phyloP scores from a whole-genome alignment of 2,888 invertebrate genomes.

The Stenchaetothrips biformis region DNA sequence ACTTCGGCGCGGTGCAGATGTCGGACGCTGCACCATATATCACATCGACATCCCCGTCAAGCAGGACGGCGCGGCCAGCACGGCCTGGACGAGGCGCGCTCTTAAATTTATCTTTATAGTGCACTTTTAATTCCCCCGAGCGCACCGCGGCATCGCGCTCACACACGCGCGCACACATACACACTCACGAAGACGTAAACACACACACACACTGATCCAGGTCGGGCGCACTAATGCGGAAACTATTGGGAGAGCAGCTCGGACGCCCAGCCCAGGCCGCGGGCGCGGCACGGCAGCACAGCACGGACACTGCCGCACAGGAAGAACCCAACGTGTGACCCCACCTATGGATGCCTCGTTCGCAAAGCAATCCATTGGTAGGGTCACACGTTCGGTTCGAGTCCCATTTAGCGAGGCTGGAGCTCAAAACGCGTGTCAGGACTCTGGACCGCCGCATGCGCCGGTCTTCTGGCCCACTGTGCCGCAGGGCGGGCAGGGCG shows the following conservation, averaged over 20 bases:
- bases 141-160: not conserved
- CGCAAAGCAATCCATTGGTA: too few relatives aligned
- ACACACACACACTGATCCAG: not conserved
- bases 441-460: too few relatives aligned
- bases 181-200: too few relatives aligned
- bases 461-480: too few relatives aligned
- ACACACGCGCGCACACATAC: too few relatives aligned
- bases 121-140: not conserved
- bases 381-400: too few relatives aligned
- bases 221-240: not conserved
- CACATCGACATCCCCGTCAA: slow-evolving; percentile 3
- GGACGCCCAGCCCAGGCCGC: not conserved
- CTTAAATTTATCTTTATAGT: slow-evolving; percentile 13
- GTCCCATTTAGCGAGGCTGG: too few relatives aligned
- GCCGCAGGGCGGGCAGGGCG: too few relatives aligned
- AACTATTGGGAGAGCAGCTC: slow-evolving; percentile 4
- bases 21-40: not conserved
- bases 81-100: not conserved
- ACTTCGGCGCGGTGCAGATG: not conserved
- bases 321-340: too few relatives aligned
- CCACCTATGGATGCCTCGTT: too few relatives aligned
- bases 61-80: not conserved
- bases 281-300: not conserved
- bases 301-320: not conserved
- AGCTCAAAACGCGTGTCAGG: too few relatives aligned